A percentile compares a stretch with the other conserved stretches of the same genome.
phyloP scores from a whole-genome alignment of 92 coral and sea anemone genomes.

The Porites divaricata region DNA sequence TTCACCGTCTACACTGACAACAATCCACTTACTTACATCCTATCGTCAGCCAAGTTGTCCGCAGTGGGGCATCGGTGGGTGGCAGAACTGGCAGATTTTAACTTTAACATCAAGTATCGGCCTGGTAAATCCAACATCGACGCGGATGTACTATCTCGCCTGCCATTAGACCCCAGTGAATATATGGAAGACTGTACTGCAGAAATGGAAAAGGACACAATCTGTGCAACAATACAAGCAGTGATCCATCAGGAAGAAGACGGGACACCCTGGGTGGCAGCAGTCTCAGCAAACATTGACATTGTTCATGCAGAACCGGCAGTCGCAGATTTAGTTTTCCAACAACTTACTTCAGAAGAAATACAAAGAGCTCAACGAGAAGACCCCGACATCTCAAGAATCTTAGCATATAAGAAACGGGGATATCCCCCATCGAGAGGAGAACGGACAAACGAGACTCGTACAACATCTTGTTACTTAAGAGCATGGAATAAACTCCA shows the following conservation, averaged over 20 bases:
- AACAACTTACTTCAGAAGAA: conserved; percentile 15
- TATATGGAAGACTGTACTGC: conserved; percentile 19
- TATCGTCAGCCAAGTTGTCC: conserved; percentile 44
- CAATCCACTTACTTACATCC: conserved; percentile 2
- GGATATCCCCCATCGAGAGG: conserved; percentile 12
- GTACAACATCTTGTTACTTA: neutral
- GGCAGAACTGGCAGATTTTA: conserved; percentile 54
- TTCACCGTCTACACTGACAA: conserved; percentile 24
- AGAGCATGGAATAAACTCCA: conserved; percentile 30
- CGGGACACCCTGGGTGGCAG: conserved; percentile 12
- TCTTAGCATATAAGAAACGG: conserved; percentile 11
- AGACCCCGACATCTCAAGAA: conserved; percentile 20
- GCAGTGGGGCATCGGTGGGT: conserved; percentile 53
- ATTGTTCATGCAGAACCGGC: conserved; percentile 24
- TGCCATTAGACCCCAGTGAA: conserved; percentile 16
- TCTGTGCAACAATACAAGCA: conserved; percentile 31
- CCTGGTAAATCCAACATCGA: conserved; percentile 47
- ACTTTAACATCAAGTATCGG: conserved; percentile 36
- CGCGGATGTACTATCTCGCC: conserved; percentile 44
- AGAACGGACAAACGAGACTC: conserved; percentile 21
- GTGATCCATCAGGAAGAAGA: neutral
- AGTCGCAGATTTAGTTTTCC: conserved; percentile 4
- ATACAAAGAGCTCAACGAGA: conserved; percentile 18
- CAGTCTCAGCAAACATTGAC: neutral
- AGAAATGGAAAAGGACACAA: conserved; percentile 35